Evolutionary conservation across 2,113 vertebrate species (phyloP).

Genomic region (Cyanoramphus novaezelandiae): DNA sequence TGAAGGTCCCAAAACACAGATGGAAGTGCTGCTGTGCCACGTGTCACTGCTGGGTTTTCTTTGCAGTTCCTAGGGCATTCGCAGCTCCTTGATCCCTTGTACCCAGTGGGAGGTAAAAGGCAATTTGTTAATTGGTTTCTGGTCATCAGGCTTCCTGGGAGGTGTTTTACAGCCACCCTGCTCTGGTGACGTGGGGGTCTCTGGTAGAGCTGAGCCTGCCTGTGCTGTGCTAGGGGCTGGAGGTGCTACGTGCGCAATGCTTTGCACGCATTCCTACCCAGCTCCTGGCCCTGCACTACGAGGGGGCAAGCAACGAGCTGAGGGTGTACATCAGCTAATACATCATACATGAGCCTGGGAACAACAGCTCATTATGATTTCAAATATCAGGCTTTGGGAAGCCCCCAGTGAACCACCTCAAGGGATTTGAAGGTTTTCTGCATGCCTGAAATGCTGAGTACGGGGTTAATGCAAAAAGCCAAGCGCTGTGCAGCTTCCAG

Average conservation of each 20-base stretch:
- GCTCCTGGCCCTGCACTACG: neutral
- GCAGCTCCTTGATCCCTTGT: neutral
- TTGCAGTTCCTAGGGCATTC: neutral
- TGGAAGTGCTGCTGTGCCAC: neutral
- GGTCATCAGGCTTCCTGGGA: neutral
- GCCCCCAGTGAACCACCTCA: neutral
- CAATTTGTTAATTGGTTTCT: neutral
- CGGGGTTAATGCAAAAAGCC: neutral
- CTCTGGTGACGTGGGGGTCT: neutral
- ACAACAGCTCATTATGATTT: neutral
- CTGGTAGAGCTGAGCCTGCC: neutral
- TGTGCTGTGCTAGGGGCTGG: accelerated
- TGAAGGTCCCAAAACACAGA: neutral
- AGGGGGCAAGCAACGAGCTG: neutral
- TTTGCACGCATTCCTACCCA: accelerated
- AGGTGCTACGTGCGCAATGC: accelerated
- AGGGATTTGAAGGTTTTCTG: neutral
- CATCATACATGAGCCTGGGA: accelerated
- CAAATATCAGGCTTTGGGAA: neutral
- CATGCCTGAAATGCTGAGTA: neutral
- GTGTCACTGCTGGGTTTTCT: accelerated
- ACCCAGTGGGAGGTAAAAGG: neutral
- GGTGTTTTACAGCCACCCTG: neutral
- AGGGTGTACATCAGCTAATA: neutral
- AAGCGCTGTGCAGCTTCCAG: neutral